Evolutionary conservation across 2,113 vertebrate species (phyloP), one percentile per base, ranked within the genome.

Genomic region (crab-eating macaque (Macaca fascicularis)): DNA sequence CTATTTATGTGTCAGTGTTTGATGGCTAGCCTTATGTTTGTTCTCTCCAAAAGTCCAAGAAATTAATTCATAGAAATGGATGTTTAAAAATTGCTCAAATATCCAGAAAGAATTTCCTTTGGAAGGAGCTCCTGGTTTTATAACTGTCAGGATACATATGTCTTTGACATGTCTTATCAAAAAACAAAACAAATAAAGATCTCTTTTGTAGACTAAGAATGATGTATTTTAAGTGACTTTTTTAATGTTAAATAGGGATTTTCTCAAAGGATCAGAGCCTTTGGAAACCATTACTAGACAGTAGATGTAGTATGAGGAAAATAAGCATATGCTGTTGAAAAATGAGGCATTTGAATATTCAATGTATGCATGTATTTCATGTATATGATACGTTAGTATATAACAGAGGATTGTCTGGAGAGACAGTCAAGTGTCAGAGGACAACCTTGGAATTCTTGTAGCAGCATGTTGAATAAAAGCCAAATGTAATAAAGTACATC

Each of bases 401-500:
- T 52, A 55, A 74, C 6, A 88, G 82, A 86, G 72, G 27, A 69
- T 55, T 40, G 13, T 79, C 78, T 96, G 40, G n/a, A 93, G 32
- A 0, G 3, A 84, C 20, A 84, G 61, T 92, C 95, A 89, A 45
- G 64, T 93, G 64, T 92, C 59, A 92, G 48, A 89, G 35, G 27
- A 61, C 89, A 96, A 93, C n/a, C 92, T 94, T 95, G 45, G 52
- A 98, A 38, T 48, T 97, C 74, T 97, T 76, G 19, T 32, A 97
- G 13, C n/a, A 96, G 64, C 55, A 72, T 90, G 20, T 84, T 97
- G 95, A 95, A 45, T 97, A 91, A 86, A 95, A 97, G 61, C 57
- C 32, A 97, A 95, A 95, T 45, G 76, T 96, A 97, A 97, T 95
- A 95, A 98, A 92, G 97, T 87, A 79, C 95, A 97, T 85, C 89